These are phyloP conservation scores for Plagiodera versicolora DNA, from an alignment of 2,888 invertebrate species.

Conservation along the genomic window DNA sequence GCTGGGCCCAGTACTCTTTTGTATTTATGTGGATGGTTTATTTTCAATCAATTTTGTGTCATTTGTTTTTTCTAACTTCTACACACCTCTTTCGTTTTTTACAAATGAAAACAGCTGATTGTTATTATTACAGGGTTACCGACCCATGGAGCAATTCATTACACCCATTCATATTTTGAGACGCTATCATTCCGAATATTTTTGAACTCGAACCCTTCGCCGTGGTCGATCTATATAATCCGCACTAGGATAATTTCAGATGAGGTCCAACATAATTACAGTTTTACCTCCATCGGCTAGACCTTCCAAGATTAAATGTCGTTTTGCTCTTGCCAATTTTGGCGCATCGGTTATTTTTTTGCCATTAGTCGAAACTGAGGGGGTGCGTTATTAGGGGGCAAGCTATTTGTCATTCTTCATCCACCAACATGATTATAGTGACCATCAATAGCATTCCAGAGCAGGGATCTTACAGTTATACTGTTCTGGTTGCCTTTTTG, in stretches of 20 bases:
- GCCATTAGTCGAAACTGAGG: neutral
- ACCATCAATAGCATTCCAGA: too few relatives aligned
- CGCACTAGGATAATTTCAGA: neutral
- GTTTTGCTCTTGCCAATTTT: conserved; percentile 23
- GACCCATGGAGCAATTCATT: neutral
- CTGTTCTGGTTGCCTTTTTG: too few relatives aligned
- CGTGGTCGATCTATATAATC: neutral
- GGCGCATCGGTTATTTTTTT: neutral
- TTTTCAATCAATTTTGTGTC: too few relatives aligned
- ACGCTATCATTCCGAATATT: neutral
- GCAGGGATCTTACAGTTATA: too few relatives aligned
- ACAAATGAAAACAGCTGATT: too few relatives aligned
- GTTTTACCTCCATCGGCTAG: conserved; percentile 13
- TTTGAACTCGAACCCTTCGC: neutral
- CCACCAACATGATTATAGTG: neutral
- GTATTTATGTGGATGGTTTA: too few relatives aligned
- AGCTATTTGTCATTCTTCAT: neutral
- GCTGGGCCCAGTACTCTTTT: too few relatives aligned
- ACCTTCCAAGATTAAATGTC: conserved; percentile 34
- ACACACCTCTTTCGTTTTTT: too few relatives aligned
- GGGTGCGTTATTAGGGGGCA: neutral
- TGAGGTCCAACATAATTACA: neutral
- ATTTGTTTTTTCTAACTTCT: too few relatives aligned
- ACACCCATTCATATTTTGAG: neutral
- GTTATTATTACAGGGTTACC: too few relatives aligned